These are phyloP conservation scores for Himalopsyche tibetana DNA, from an alignment of 2,888 invertebrate species.

Conservation along the genomic window DNA sequence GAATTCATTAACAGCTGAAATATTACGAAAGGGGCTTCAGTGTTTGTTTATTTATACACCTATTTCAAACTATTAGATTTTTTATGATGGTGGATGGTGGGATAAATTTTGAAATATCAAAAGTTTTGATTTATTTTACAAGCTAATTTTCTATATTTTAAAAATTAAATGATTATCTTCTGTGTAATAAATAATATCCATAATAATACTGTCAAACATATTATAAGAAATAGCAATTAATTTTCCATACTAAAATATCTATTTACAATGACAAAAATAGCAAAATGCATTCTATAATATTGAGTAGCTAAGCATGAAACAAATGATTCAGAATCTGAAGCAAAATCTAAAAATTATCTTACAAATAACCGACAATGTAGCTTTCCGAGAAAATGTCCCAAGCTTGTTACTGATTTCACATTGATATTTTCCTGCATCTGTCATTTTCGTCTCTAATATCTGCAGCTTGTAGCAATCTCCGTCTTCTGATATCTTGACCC, in stretches of 20 bases:
- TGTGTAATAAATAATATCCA: not conserved
- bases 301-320: not conserved
- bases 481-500: slow-evolving; percentile 80
- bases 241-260: slow-evolving; percentile 3
- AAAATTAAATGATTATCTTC: slow-evolving; percentile 23
- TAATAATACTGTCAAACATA: slow-evolving; percentile 15
- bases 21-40: not conserved
- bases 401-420: slow-evolving; percentile 89
- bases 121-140: not conserved
- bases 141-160: not conserved
- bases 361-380: slow-evolving; percentile 85
- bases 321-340: slow-evolving; percentile 29
- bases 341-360: slow-evolving; percentile 69
- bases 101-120: not conserved
- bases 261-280: slow-evolving; percentile 34
- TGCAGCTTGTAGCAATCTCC: slow-evolving; percentile 86
- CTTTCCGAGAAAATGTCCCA: slow-evolving; percentile 86
- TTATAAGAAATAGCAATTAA: slow-evolving; percentile 46
- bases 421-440: slow-evolving; percentile 89
- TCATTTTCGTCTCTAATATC: slow-evolving; percentile 81
- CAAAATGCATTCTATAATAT: slow-evolving; percentile 3
- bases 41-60: not conserved
- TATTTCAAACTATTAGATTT: slow-evolving; percentile 19
- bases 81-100: not conserved
- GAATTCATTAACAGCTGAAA: slow-evolving; percentile 84